Conservation (phyloP, 35 echinoderm and acorn worm species). For the Acanthaster planci region DNA sequence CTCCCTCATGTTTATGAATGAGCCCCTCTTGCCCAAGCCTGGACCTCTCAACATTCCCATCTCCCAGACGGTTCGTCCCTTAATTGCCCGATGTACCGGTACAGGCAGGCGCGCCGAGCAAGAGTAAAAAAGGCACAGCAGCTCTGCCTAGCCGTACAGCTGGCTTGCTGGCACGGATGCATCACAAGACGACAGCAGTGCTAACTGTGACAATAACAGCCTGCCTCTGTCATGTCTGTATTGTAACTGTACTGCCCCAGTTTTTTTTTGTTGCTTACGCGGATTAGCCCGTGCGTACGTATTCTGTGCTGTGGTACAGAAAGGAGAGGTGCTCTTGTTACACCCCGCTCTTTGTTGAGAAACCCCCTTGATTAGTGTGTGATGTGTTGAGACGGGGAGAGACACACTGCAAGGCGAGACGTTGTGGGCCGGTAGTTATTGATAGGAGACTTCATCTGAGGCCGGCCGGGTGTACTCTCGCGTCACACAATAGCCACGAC, state of each 20-base stretch:
- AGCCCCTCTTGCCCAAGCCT: background rate
- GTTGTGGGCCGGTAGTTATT: background rate
- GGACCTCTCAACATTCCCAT: slow-evolving; percentile 22
- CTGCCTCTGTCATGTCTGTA: too few relatives aligned
- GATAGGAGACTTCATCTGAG: background rate
- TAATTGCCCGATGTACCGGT: background rate
- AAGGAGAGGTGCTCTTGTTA: background rate
- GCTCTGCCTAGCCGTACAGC: background rate
- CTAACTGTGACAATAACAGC: background rate
- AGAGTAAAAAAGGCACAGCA: background rate
- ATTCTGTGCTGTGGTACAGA: too few relatives aligned
- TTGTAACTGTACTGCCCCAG: too few relatives aligned
- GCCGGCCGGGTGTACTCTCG: background rate
- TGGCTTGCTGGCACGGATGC: background rate
- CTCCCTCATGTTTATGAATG: slow-evolving; percentile 20
- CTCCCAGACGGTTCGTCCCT: background rate
- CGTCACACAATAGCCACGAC: slow-evolving; percentile 11
- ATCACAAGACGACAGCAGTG: background rate
- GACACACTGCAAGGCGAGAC: background rate
- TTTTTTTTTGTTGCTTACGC: too few relatives aligned
- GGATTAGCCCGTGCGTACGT: too few relatives aligned
- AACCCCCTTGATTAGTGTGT: background rate
- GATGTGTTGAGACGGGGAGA: background rate
- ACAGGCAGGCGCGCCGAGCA: too few relatives aligned
- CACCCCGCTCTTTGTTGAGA: background rate